Evolutionary conservation across 2,888 invertebrate genomes (phyloP).

Genomic region (Agonum fuliginosum): DNA sequence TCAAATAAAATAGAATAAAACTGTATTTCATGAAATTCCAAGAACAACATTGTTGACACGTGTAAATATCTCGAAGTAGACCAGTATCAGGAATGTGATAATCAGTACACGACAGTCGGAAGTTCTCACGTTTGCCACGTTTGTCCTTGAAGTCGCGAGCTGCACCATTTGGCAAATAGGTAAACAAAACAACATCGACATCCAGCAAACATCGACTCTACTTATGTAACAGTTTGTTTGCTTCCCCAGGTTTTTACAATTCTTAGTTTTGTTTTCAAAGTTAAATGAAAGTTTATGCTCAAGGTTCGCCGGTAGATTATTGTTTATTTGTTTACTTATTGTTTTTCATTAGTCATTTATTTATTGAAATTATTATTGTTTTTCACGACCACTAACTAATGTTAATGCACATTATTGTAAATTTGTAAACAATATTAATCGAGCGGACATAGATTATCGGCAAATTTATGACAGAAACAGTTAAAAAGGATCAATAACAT

Average conservation of each 20-base stretch:
- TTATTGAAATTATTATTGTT: not conserved
- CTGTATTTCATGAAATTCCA: conserved; percentile 11
- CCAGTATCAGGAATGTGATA: conserved; percentile 19
- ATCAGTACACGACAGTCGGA: not conserved
- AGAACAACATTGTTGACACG: conserved; percentile 20
- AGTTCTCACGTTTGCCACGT: conserved; percentile 22
- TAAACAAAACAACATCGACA: conserved; percentile 38
- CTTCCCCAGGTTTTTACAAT: too few species aligned
- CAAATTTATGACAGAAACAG: too few species aligned
- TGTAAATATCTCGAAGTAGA: not conserved
- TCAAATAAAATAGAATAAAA: not conserved
- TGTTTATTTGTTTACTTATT: conserved; percentile 25
- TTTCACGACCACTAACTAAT: not conserved
- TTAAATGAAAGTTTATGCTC: conserved; percentile 1
- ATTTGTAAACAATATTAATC: too few species aligned
- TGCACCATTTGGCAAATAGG: conserved; percentile 35
- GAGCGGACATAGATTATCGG: too few species aligned
- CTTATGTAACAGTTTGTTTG: conserved; percentile 17
- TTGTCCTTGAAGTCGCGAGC: conserved; percentile 1
- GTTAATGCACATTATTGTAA: too few species aligned
- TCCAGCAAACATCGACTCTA: too few species aligned
- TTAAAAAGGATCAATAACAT: too few species aligned
- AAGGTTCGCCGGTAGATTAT: not conserved
- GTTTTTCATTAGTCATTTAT: not conserved
- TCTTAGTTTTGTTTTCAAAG: not conserved